Evolutionary conservation across 2,113 vertebrate species (phyloP).

Genomic region (Odontophorus gujanensis): DNA sequence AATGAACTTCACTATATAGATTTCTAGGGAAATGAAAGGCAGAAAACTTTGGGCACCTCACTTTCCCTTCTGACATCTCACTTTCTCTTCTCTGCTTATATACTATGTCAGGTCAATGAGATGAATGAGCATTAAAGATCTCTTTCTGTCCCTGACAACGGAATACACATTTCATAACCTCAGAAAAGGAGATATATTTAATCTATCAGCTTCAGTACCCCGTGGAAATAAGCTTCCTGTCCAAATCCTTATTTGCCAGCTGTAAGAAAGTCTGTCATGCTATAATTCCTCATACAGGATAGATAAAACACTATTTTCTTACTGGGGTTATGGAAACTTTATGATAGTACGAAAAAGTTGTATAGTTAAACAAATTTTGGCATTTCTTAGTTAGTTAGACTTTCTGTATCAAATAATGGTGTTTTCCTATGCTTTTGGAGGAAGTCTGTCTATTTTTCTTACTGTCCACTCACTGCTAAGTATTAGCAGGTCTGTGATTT

Average conservation of each 20-base stretch:
- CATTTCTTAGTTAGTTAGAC: not conserved
- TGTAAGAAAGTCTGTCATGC: not conserved
- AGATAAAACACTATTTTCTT: constrained; percentile 25
- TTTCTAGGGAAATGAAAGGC: not conserved
- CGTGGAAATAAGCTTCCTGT: not conserved
- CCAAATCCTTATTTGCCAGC: not conserved
- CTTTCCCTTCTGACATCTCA: not conserved
- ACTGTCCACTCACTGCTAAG: not conserved
- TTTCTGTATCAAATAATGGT: not conserved
- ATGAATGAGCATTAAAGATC: not conserved
- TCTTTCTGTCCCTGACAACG: not conserved
- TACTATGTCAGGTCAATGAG: not conserved
- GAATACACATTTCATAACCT: not conserved
- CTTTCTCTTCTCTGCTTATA: not conserved
- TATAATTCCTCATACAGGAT: not conserved
- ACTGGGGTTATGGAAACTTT: not conserved
- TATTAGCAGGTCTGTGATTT: not conserved
- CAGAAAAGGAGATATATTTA: not conserved
- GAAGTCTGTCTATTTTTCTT: not conserved
- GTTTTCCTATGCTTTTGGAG: not conserved
- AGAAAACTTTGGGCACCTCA: not conserved
- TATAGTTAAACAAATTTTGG: not conserved
- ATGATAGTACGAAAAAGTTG: not conserved
- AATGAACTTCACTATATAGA: not conserved
- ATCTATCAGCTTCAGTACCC: not conserved